Conservation (phyloP, 2,888 invertebrate genomes). For the Pyrrhia umbra region DNA sequence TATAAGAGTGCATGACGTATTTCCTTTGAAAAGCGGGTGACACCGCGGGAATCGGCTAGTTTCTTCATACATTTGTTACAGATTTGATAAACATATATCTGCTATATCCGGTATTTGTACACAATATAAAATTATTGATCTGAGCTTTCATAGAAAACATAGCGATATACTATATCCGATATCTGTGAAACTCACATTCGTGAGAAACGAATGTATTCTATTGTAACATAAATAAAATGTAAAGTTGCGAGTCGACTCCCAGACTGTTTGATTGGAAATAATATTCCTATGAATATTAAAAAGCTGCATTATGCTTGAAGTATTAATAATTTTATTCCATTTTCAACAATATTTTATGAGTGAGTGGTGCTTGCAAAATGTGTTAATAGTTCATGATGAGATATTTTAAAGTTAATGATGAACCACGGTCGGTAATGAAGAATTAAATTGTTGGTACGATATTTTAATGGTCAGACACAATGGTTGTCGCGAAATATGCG, state of each 20-base stretch:
- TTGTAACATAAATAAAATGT: not conserved
- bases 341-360: constrained; percentile 42
- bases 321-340: constrained; percentile 37
- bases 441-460: not conserved
- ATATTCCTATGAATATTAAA: constrained; percentile 40
- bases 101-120: too few species aligned
- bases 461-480: constrained; percentile 12
- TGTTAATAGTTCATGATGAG: constrained; percentile 27
- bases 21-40: too few species aligned
- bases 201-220: too few species aligned
- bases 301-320: constrained; percentile 24
- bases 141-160: not conserved
- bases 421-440: constrained; percentile 8
- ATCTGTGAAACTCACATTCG: too few species aligned
- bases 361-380: constrained; percentile 8
- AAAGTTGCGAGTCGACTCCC: constrained; percentile 7
- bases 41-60: too few species aligned
- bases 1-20: too few species aligned
- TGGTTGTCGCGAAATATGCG: constrained; percentile 9
- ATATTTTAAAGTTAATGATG: constrained; percentile 20
- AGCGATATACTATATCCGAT: too few species aligned
- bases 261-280: constrained; percentile 34
- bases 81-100: too few species aligned
- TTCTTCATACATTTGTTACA: too few species aligned
- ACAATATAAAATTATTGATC: not conserved